phyloP scores from a whole-genome alignment of 92 coral and sea anemone species.

The Phenganax marumi region DNA sequence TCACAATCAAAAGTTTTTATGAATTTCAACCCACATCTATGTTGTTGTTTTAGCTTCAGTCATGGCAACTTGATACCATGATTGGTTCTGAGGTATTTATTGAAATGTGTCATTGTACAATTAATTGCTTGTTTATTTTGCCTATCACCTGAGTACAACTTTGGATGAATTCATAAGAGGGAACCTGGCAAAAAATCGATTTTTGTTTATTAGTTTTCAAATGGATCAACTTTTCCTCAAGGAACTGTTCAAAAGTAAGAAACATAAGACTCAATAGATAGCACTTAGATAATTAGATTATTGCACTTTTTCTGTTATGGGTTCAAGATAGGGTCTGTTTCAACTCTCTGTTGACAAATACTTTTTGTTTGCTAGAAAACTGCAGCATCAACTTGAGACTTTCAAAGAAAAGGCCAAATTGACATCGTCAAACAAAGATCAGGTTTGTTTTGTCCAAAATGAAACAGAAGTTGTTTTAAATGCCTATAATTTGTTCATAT shows the following conservation, averaged over 20 bases:
- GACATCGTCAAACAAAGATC: constrained; percentile 12
- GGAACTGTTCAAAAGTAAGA: constrained; percentile 83
- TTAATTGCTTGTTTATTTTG: too few relatives aligned
- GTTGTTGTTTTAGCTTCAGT: constrained; percentile 65
- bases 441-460: background rate
- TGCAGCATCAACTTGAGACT: constrained; percentile 83
- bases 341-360: too few relatives aligned
- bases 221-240: constrained; percentile 78
- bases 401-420: constrained; percentile 55
- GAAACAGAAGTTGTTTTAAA: background rate
- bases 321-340: too few relatives aligned
- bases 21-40: background rate
- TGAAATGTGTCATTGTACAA: too few relatives aligned
- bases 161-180: background rate
- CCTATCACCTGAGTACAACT: background rate
- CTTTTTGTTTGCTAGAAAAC: constrained; percentile 53
- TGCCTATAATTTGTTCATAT: background rate
- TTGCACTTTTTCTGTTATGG: too few relatives aligned
- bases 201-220: constrained; percentile 58
- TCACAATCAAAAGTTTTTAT: background rate
- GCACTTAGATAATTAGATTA: too few relatives aligned
- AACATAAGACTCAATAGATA: too few relatives aligned
- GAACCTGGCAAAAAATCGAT: background rate
- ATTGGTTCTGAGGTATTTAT: constrained; percentile 60
- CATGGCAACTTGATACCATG: constrained; percentile 78